Conservation (phyloP, 2,888 invertebrate genomes). For the Phalera bucephala region DNA sequence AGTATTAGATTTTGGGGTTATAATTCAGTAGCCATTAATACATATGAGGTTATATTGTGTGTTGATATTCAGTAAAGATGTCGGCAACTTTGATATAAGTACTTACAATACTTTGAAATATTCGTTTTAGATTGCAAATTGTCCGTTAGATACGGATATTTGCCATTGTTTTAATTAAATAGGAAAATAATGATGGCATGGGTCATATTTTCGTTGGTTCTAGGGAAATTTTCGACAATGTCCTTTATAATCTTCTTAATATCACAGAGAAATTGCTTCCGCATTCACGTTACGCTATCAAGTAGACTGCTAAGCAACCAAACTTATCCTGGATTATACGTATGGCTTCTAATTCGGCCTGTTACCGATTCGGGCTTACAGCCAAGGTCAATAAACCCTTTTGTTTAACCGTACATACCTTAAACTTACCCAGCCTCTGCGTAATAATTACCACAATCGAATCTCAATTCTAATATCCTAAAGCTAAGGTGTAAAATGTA, state of each 20-base stretch:
- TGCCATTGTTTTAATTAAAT: too few relatives aligned
- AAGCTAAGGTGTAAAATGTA: constrained; percentile 52
- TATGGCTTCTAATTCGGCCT: constrained; percentile 55
- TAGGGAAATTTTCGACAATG: too few relatives aligned
- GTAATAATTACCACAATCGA: constrained; percentile 41
- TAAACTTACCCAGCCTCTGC: constrained; percentile 48
- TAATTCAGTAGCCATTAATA: too few relatives aligned
- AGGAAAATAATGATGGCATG: too few relatives aligned
- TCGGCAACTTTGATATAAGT: too few relatives aligned
- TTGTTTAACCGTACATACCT: constrained; percentile 56
- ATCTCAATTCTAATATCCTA: constrained; percentile 38
- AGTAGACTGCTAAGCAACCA: constrained; percentile 17
- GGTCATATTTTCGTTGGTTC: too few relatives aligned
- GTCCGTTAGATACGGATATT: too few relatives aligned
- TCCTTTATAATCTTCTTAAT: neutral
- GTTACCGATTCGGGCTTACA: constrained; percentile 62
- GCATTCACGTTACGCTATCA: constrained; percentile 10
- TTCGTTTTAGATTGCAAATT: too few relatives aligned
- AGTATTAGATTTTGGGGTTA: too few relatives aligned
- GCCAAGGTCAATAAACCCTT: constrained; percentile 77
- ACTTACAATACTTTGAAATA: too few relatives aligned
- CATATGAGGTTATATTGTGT: too few relatives aligned
- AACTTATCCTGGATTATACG: constrained; percentile 47
- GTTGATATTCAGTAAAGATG: too few relatives aligned
- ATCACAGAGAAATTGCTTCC: neutral